Evolutionary conservation across 53 echinoderm and acorn worm genomes (phyloP), one percentile per base, ranked within the genome.

Genomic region (Patiria pectinifera): DNA sequence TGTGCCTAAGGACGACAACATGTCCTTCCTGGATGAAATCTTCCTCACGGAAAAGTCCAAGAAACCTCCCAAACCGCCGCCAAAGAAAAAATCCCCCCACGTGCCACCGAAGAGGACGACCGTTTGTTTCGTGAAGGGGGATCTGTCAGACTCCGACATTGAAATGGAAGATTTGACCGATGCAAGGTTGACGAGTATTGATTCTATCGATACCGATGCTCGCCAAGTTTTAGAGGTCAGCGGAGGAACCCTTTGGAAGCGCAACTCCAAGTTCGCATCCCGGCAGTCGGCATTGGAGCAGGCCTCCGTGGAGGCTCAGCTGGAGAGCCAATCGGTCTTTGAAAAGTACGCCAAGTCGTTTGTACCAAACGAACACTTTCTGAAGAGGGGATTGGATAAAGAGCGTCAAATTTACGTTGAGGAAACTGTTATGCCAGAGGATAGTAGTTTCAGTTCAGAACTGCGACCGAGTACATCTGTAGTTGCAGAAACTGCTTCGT

Each of bases 11-110:
- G 91, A 96, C 44, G 86, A 83, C n/a, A 95, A 85, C 60, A 18
- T 97, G 66, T 95, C 96, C 48, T 97, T 97, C 85, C 87, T 97
- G 18, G 97, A 97, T 93, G 97, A 96, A 53, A 97, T 97, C 24
- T 97, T 97, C 48, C 93, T 96, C 9, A 24, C 78, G 3, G 86
- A 92, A 19, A 59, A 48, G 12, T 71, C 35, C 19, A 78, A 62
- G 35, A 71, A 69, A 76, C 84, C 76, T 35, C 62, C 85, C 35
- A 93, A 89, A 23, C 95, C 93, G 14, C 96, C 96, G 11, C 96
- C 96, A 12, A 95, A 83, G 71, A 94, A 92, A 15, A 91, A 90
- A 49, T 78, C 85, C 3, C 80, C 90, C 11, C 4, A 69, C 35
- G 18, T 13, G 25, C 78, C n/a, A 74, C 45, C 78, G n/a, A 87